Conservation (phyloP, 2,888 invertebrate species). For the Metacarcinus magister region DNA sequence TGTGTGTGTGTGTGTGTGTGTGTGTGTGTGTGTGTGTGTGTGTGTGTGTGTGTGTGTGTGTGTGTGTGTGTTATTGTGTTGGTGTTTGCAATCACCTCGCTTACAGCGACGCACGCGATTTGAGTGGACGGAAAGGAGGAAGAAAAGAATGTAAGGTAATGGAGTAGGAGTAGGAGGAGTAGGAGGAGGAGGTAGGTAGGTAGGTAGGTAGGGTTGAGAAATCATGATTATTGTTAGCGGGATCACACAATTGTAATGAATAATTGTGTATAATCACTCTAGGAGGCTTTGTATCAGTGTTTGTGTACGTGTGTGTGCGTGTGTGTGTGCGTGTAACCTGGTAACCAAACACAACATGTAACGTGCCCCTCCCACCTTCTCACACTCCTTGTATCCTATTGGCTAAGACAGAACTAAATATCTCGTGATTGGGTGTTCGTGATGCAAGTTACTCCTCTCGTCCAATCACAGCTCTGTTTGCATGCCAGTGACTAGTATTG, state of each 20-base stretch:
- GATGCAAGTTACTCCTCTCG: not conserved
- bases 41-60: slow-evolving; percentile 43
- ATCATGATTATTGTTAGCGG: not conserved
- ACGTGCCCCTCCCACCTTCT: not conserved
- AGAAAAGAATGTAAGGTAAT: not conserved
- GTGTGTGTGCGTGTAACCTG: slow-evolving; percentile 14
- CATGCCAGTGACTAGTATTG: not conserved
- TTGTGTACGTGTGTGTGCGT: not conserved
- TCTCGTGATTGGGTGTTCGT: not conserved
- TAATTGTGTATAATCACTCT: slow-evolving; percentile 6
- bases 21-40: not conserved
- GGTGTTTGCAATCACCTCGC: not conserved
- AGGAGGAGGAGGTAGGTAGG: not conserved
- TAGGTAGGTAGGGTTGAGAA: not conserved
- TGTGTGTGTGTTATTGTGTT: not conserved
- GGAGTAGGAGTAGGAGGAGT: not conserved
- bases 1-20: not conserved
- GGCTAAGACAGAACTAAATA: not conserved
- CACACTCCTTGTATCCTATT: not conserved
- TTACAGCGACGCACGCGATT: not conserved
- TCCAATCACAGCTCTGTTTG: not conserved
- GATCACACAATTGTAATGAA: not conserved
- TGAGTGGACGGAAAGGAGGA: not conserved
- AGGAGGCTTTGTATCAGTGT: not conserved
- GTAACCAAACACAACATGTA: not conserved